Percentiles rank a stretch among this genome's conserved stretches.
Evolutionary conservation across 2,888 invertebrate genomes (phyloP).

Genomic region (Melanchra persicariae): DNA sequence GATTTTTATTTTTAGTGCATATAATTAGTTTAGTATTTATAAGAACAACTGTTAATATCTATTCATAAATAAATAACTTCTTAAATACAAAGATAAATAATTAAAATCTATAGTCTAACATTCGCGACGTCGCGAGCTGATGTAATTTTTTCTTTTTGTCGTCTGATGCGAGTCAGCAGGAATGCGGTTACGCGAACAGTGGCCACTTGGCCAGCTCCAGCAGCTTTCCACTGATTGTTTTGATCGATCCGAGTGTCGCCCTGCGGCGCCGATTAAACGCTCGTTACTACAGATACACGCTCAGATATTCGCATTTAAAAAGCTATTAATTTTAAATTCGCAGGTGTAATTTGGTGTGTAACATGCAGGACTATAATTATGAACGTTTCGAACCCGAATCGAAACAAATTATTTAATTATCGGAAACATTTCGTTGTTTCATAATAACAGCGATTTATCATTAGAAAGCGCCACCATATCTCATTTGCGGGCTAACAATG

Average conservation of each 20-base stretch:
- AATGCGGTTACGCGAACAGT: constrained; percentile 81
- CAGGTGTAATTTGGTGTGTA: constrained; percentile 65
- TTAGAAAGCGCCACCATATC: constrained; percentile 75
- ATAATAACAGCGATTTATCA: constrained; percentile 61
- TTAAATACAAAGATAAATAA: constrained; percentile 33
- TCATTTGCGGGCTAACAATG: constrained; percentile 65
- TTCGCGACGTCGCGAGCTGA: constrained; percentile 54
- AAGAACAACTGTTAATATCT: too few relatives aligned
- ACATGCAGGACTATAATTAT: constrained; percentile 57
- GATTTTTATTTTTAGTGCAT: too few relatives aligned
- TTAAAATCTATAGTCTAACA: constrained; percentile 37
- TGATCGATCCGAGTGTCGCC: constrained; percentile 75
- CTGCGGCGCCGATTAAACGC: constrained; percentile 75
- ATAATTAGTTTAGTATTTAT: too few relatives aligned
- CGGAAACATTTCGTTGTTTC: constrained; percentile 47
- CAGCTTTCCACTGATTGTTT: constrained; percentile 82
- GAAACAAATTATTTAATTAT: constrained; percentile 55
- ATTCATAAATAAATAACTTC: too few relatives aligned
- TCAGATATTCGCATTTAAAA: constrained; percentile 70
- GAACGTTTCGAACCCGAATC: constrained; percentile 32
- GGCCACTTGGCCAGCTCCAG: constrained; percentile 70
- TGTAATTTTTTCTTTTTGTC: constrained; percentile 72
- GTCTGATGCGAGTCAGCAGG: constrained; percentile 69
- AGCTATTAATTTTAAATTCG: constrained; percentile 70
- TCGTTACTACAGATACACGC: constrained; percentile 73